Percentiles rank a stretch among this genome's conserved stretches.
These are phyloP conservation scores for Vidua chalybeata DNA, from an alignment of 2,113 vertebrate species.

Conservation along the genomic window DNA sequence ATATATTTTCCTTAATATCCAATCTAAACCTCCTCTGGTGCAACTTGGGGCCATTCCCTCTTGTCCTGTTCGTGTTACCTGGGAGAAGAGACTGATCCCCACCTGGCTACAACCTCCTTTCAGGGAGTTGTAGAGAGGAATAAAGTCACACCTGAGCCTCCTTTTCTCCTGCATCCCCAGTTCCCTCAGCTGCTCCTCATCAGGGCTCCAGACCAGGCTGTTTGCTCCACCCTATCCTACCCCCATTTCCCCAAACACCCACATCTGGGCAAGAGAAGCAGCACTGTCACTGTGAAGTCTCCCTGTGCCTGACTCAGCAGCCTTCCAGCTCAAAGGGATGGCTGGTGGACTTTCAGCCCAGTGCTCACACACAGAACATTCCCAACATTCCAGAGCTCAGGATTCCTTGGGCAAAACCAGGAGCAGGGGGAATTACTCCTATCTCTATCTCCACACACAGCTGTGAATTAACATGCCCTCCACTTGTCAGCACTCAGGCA, in stretches of 20 bases:
- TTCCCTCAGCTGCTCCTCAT: background rate
- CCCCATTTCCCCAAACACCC: background rate
- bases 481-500: background rate
- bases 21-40: background rate
- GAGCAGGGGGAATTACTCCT: background rate
- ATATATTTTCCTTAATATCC: background rate
- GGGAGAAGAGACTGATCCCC: background rate
- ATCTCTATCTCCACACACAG: background rate
- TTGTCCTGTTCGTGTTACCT: no score
- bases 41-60: rapidly evolving
- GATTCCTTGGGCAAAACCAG: background rate
- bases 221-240: background rate
- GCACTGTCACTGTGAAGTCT: background rate
- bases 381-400: background rate
- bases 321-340: background rate
- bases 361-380: rapidly evolving
- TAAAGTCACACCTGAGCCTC: background rate
- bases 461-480: background rate
- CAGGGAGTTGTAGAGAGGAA: no score
- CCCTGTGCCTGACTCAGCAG: background rate
- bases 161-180: background rate
- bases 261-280: background rate
- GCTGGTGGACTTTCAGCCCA: background rate
- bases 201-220: background rate
- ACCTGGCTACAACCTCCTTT: background rate